Evolutionary conservation across 2,113 vertebrate genomes (phyloP).

Genomic region (Ammodramus savannarum): DNA sequence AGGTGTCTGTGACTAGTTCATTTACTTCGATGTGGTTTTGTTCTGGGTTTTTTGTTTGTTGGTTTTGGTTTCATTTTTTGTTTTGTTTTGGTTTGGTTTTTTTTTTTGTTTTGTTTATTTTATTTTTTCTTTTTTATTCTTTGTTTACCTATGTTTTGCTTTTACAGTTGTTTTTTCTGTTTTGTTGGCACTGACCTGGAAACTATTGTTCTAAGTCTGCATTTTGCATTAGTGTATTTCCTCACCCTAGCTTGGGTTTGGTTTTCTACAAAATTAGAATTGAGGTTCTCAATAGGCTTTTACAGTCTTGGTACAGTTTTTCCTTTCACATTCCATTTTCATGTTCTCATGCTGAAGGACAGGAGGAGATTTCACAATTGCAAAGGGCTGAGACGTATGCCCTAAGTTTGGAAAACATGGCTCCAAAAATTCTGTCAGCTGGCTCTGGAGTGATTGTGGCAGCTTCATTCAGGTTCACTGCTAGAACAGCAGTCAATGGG

Average conservation of each 20-base stretch:
- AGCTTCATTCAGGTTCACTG: neutral
- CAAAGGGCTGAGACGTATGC: neutral
- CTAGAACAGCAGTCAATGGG: neutral
- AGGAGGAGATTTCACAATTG: neutral
- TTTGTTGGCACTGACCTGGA: neutral
- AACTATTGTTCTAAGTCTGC: neutral
- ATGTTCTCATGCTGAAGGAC: neutral
- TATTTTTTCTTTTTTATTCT: neutral
- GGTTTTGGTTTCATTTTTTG: rapidly evolving
- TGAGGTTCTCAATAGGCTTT: neutral
- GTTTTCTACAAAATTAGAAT: neutral
- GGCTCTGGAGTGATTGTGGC: neutral
- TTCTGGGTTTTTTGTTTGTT: rapidly evolving
- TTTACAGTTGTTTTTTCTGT: neutral
- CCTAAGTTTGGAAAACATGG: neutral
- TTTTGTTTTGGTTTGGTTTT: neutral
- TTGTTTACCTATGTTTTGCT: neutral
- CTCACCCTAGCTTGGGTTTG: neutral
- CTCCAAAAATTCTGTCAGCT: neutral
- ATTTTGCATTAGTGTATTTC: neutral
- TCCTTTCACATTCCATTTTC: neutral
- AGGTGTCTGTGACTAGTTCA: neutral
- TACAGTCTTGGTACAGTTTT: neutral
- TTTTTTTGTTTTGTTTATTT: neutral
- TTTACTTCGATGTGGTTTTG: neutral